phyloP scores from a whole-genome alignment of 2,888 invertebrate genomes.

The Rotaria macrura region DNA sequence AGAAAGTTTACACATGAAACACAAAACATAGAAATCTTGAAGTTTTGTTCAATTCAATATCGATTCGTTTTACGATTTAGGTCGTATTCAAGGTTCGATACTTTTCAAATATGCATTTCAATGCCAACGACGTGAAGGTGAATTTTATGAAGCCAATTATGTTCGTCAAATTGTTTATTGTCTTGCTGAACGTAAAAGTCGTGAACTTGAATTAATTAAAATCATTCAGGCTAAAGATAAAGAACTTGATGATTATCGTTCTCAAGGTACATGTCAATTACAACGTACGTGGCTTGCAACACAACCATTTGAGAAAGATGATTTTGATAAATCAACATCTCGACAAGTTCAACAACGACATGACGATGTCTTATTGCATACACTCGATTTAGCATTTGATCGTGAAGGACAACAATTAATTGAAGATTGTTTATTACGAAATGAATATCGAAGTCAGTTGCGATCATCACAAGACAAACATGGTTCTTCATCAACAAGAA shows the following conservation, averaged over 20 bases:
- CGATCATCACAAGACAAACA: neutral
- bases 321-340: neutral
- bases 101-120: neutral
- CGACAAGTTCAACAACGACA: neutral
- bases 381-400: neutral
- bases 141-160: slow-evolving; percentile 8
- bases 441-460: neutral
- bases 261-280: slow-evolving; percentile 26
- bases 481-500: neutral
- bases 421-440: neutral
- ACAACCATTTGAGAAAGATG: neutral
- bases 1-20: too few relatives aligned
- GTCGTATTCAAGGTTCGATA: neutral
- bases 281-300: neutral
- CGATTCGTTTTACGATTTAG: neutral
- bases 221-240: slow-evolving; percentile 32
- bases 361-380: neutral
- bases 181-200: slow-evolving; percentile 27
- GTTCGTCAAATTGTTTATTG: slow-evolving; percentile 21
- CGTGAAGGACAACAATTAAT: neutral
- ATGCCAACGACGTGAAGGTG: slow-evolving; percentile 1
- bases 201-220: slow-evolving; percentile 28
- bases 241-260: slow-evolving; percentile 31
- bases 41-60: neutral
- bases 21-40: too few relatives aligned